phyloP scores from a whole-genome alignment of 2,113 vertebrate species.

The Physeter macrocephalus region DNA sequence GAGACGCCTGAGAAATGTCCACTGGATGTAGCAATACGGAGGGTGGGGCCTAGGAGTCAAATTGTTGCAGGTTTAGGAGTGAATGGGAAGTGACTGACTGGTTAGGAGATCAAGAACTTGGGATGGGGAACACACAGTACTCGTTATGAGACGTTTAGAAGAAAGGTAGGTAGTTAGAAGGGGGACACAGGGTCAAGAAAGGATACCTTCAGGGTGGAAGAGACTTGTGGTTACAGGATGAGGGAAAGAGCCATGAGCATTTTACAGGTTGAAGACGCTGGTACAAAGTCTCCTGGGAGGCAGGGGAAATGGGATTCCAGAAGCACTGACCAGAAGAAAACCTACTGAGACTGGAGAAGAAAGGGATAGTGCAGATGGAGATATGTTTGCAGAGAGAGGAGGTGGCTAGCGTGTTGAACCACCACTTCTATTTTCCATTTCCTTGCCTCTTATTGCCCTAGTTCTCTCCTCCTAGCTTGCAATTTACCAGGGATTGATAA shows the following conservation, averaged over 20 bases:
- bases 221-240: background rate
- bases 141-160: background rate
- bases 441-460: background rate
- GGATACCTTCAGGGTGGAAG: background rate
- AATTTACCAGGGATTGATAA: slow-evolving; percentile 13
- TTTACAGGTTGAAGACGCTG: background rate
- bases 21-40: background rate
- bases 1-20: background rate
- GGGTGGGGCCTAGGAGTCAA: background rate
- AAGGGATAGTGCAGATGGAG: background rate
- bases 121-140: background rate
- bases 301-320: background rate
- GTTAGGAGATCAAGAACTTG: background rate
- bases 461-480: background rate
- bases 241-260: background rate
- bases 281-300: background rate
- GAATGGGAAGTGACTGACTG: background rate
- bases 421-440: background rate
- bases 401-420: background rate
- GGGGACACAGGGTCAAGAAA: background rate
- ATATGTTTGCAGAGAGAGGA: background rate
- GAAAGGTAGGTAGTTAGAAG: background rate
- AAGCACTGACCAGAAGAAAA: background rate
- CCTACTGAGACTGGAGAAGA: background rate
- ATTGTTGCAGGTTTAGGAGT: background rate